A percentile compares a stretch with the other conserved stretches of the same genome.
Conservation (phyloP, 2,113 vertebrate genomes). For the Pterocles gutturalis region DNA sequence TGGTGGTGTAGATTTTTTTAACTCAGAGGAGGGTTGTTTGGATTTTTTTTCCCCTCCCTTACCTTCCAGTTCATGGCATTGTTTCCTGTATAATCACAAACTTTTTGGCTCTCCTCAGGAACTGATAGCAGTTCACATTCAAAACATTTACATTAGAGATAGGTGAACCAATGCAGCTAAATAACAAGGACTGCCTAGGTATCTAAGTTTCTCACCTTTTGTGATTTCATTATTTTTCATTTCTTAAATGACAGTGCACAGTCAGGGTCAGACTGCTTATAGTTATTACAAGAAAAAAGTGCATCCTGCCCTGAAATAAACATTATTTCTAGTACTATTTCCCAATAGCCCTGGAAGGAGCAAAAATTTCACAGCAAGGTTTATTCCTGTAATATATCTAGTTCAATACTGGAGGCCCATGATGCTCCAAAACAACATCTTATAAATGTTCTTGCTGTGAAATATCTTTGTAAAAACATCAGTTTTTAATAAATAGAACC, state of each 20-base stretch:
- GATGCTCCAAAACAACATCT: neutral
- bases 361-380: neutral
- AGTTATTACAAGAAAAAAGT: neutral
- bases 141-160: neutral
- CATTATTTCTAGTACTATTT: neutral
- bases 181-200: neutral
- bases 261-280: neutral
- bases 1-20: neutral
- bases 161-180: neutral
- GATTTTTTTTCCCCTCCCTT: neutral
- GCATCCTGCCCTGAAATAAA: neutral
- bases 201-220: neutral
- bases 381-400: neutral
- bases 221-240: neutral
- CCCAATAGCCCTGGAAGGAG: neutral
- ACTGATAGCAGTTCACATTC: neutral
- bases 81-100: neutral
- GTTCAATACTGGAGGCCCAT: neutral
- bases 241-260: neutral
- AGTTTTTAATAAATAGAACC: neutral
- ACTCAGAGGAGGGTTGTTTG: rapidly evolving
- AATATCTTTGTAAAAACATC: neutral
- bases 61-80: neutral
- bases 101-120: neutral
- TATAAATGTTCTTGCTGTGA: neutral